Conservation (phyloP, 2,888 invertebrate genomes). For the Heteromurus nitidus region DNA sequence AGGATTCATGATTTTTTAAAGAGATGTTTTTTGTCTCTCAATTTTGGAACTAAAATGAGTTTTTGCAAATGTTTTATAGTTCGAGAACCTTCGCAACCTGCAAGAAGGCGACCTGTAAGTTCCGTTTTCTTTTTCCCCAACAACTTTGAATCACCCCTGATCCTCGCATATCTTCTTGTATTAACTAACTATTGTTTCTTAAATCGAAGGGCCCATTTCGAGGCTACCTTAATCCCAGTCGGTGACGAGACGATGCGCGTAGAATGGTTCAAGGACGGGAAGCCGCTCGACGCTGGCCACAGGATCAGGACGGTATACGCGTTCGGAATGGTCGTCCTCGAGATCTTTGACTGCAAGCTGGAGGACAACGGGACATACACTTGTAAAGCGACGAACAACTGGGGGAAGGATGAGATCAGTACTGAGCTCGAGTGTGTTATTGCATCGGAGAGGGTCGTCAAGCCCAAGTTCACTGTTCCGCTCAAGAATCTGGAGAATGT, state of each 20-base stretch:
- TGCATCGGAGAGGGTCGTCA: slow-evolving; percentile 54
- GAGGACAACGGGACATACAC: slow-evolving; percentile 94
- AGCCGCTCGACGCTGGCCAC: slow-evolving; percentile 83
- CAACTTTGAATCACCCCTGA: too few relatives aligned
- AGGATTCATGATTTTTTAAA: slow-evolving; percentile 40
- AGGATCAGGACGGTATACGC: slow-evolving; percentile 95
- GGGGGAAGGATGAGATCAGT: slow-evolving; percentile 91
- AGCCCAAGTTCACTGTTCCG: slow-evolving; percentile 70
- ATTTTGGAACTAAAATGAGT: too few relatives aligned
- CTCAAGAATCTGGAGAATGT: slow-evolving; percentile 54
- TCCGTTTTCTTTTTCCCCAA: too few relatives aligned
- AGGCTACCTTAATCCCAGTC: slow-evolving; percentile 94
- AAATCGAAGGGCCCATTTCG: slow-evolving; percentile 98
- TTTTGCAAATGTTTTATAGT: neutral
- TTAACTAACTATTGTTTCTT: too few relatives aligned
- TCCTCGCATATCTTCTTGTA: too few relatives aligned
- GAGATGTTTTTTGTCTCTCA: too few relatives aligned
- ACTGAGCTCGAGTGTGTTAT: slow-evolving; percentile 80
- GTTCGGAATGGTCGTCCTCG: slow-evolving; percentile 97
- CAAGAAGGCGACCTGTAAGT: slow-evolving; percentile 97
- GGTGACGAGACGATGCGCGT: slow-evolving; percentile 95
- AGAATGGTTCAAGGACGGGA: slow-evolving; percentile 97
- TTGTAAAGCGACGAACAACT: slow-evolving; percentile 91
- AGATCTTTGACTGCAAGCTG: slow-evolving; percentile 94
- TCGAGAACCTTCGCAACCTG: slow-evolving; percentile 84